phyloP scores from a whole-genome alignment of 2,113 vertebrate genomes.

The Lepus timidus region DNA sequence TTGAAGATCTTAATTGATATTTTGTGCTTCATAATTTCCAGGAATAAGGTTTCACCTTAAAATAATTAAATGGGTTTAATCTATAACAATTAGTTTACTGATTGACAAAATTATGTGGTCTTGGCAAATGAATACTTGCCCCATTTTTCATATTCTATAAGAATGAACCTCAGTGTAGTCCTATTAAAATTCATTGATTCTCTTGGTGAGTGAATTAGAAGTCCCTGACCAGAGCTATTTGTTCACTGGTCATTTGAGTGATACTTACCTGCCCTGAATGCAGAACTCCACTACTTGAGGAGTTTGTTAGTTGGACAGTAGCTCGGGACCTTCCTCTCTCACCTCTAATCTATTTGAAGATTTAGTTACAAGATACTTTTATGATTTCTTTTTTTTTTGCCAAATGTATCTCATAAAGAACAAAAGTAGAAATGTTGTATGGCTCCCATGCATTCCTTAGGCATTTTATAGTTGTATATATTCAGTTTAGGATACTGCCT shows the following conservation, averaged over 20 bases:
- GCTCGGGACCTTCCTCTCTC: background rate
- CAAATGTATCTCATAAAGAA: slow-evolving; percentile 15
- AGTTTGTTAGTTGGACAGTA: background rate
- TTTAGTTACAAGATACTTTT: background rate
- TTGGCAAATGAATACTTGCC: slow-evolving; percentile 45
- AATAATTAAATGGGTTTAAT: slow-evolving; percentile 64
- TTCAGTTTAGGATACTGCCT: background rate
- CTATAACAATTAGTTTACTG: slow-evolving; percentile 44
- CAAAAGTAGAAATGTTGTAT: background rate
- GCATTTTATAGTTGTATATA: background rate
- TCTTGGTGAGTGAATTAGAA: slow-evolving; percentile 31
- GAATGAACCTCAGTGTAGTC: slow-evolving; percentile 15
- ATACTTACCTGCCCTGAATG: background rate
- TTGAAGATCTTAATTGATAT: slow-evolving; percentile 77
- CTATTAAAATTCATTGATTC: slow-evolving; percentile 45
- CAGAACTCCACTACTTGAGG: background rate
- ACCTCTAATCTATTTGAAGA: background rate
- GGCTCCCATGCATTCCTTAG: background rate
- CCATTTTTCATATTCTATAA: slow-evolving; percentile 47
- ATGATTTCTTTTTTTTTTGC: background rate
- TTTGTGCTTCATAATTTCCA: slow-evolving; percentile 77
- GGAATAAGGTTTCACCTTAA: slow-evolving; percentile 69
- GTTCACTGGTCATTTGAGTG: background rate
- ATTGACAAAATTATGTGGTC: slow-evolving; percentile 45
- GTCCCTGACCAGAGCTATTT: background rate